Conservation (phyloP, 1,140 invertebrate species). For the Tetramorium alpestre region DNA sequence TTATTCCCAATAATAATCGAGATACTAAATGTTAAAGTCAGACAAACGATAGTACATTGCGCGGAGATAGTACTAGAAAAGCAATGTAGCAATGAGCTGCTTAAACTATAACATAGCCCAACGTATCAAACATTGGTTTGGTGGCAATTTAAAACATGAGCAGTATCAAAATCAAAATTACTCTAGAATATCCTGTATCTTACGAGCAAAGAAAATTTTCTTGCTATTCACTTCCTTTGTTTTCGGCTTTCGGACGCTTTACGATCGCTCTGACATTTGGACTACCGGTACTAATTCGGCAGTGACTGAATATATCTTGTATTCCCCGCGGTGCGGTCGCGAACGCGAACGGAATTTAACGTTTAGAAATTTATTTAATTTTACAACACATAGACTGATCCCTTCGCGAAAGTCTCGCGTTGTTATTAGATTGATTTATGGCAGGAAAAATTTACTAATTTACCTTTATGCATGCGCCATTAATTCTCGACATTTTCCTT, state of each 20-base stretch:
- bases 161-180: no score
- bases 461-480: not conserved
- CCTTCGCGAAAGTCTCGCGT: conserved; percentile 11
- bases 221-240: not conserved
- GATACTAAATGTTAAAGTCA: no score
- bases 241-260: not conserved
- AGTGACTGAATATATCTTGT: not conserved
- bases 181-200: no score
- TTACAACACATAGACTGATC: not conserved
- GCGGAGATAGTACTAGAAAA: no score
- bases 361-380: conserved; percentile 13
- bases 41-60: no score
- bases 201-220: not conserved
- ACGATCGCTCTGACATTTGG: not conserved
- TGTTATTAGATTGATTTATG: conserved; percentile 39
- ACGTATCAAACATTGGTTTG: no score
- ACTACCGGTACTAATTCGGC: not conserved
- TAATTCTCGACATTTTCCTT: conserved; percentile 21
- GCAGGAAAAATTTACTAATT: conserved; percentile 23
- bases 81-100: no score
- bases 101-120: no score
- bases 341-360: not conserved
- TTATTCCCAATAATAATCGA: no score
- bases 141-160: no score
- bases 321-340: not conserved